Evolutionary conservation across 2,113 vertebrate species (phyloP), one percentile per base, ranked within the genome.

Genomic region (Elanoides forficatus): DNA sequence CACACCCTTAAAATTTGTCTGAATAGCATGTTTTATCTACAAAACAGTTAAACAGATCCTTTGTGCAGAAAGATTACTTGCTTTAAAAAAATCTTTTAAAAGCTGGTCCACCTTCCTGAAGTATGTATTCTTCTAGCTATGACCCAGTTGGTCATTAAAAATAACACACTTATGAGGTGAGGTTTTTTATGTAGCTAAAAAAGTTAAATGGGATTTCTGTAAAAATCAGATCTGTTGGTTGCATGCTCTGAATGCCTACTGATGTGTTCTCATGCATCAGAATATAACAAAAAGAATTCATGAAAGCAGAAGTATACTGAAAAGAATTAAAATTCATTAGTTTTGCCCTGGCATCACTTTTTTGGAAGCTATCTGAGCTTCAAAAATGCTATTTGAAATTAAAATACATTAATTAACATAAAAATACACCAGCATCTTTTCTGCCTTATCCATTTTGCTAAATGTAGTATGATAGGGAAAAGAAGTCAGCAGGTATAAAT

Each of bases 381-480:
- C 71, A 95, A 78, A 97, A 95, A 87, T 58, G 38, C 22, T 85
- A 87, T 95, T 95, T 95, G 87, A 93, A 97, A 95, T 96, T 92
- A 94, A 96, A 97, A 97, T 93, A 65, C 2, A 13, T 60, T 95
- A 89, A 97, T 96, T 96, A 95, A 45, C 86, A 97, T 95, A 95
- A 97, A 97, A 97, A 95, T 83, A 86, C 42, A 80, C 48, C 52
- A 71, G 56, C 45, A 89, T 94, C 19, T 22, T 89, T 86, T 90
- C 34, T 74, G 75, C 66, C 45, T 80, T 90, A 93, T 48, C 42
- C 43, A 81, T 95, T 96, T 91, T 85, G 58, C 62, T 94, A 90
- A 96, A 94, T 60, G 84, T 72, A 59, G 32, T 91, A 52, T 55
- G 89, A 63, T 76, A 40, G 43, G 47, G 58, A 29, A 82, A 88